Percentiles rank a stretch among this genome's conserved stretches.
These are phyloP conservation scores for Addax nasomaculatus DNA, from an alignment of 2,113 vertebrate species.

Conservation along the genomic window DNA sequence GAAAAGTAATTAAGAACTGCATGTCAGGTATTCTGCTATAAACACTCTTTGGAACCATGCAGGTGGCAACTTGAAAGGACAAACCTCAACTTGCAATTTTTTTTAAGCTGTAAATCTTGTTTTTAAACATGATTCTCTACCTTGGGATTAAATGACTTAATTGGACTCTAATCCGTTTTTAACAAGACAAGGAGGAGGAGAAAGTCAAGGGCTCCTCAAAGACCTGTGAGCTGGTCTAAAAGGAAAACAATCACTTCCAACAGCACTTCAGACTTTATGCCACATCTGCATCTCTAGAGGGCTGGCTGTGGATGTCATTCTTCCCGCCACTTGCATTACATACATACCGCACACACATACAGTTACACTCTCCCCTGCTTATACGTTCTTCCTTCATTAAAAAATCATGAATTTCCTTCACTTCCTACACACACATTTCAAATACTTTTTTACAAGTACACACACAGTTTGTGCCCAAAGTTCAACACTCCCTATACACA, in stretches of 20 bases:
- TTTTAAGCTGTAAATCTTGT: constrained; percentile 61
- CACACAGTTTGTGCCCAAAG: neutral
- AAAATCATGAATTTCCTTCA: neutral
- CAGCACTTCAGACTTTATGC: neutral
- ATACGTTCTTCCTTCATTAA: neutral
- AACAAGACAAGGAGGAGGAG: constrained; percentile 56
- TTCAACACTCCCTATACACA: neutral
- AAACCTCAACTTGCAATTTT: constrained; percentile 40
- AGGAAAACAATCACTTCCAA: constrained; percentile 1
- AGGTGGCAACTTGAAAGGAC: constrained; percentile 44
- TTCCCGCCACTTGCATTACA: neutral
- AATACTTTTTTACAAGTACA: neutral
- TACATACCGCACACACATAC: neutral
- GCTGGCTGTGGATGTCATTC: neutral
- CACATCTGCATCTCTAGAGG: neutral
- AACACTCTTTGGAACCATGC: neutral
- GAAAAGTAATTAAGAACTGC: constrained; percentile 41
- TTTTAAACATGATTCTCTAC: constrained; percentile 69
- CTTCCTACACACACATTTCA: neutral
- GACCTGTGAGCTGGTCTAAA: constrained; percentile 4
- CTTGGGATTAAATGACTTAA: constrained; percentile 68
- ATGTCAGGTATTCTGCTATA: neutral
- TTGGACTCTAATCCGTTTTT: constrained; percentile 66
- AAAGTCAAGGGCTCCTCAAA: constrained; percentile 68
- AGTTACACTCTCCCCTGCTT: neutral